Base-by-base conservation (phyloP, 2,113 vertebrate species). In the Apaloderma vittatum region DNA sequence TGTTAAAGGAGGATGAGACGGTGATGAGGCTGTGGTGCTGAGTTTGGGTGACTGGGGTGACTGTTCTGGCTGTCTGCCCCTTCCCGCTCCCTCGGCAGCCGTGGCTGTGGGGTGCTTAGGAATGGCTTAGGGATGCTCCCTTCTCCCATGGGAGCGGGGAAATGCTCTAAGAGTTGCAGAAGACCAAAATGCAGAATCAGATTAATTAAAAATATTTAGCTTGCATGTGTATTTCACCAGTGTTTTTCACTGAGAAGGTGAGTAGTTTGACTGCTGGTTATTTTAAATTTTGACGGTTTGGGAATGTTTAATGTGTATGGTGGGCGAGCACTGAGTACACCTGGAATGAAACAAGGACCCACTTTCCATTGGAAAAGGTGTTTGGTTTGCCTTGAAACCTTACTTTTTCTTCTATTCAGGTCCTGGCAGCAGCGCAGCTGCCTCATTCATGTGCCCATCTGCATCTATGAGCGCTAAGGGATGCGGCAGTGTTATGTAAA, bases 61-160 rank as follows among this genome's bases (percentile, higher is more conserved):
- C 6, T 34, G 23, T 40, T 36, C 22, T 36, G 0, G 1, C 29
- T 61, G 15, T 21, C 62, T 63, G 45, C 23, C 45, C 34, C 22
- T 26, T 54, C 9, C 16, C 43, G 74, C 0, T 1, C 43, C 22
- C 36, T 43, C 36, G 2, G 2, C 57, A 72, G 49, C 46, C 15
- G 40, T 40, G 40, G 40, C 40, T 40, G 11, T 12, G 40, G 40
- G 40, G 12, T 40, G 40, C 40, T 40, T 40, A 40, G 40, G 40
- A 40, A 40, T 18, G 45, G 27, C n/a, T 79, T 40, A 40, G 20
- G 13, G 36, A 3, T 45, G 13, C 26, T 52, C 8, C 30, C 14
- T 46, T 49, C 63, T 45, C 14, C 71, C 15, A 11, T 0, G 3
- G 49, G 17, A 66, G n/a, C 0, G 0, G 74, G 48, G 29, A 79